Evolutionary conservation across 2,888 invertebrate genomes (phyloP).

Genomic region (Psylliodes chrysocephalus): DNA sequence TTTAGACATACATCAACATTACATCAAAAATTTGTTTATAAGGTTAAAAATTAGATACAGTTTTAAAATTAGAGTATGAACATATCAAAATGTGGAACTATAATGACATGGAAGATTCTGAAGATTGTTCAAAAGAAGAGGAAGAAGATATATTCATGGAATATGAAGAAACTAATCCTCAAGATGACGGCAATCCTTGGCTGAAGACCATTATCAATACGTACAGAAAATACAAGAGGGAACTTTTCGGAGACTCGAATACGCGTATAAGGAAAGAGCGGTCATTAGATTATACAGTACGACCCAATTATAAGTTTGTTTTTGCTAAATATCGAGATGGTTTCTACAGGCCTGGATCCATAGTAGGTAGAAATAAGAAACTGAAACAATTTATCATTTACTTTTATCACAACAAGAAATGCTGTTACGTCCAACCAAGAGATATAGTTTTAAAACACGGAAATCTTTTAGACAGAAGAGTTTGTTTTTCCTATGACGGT

Average conservation of each 20-base stretch:
- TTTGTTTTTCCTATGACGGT: conserved; percentile 42
- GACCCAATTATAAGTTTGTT: conserved; percentile 46
- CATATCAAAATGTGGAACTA: not conserved
- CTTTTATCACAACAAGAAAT: conserved; percentile 47
- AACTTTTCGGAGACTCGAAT: conserved; percentile 36
- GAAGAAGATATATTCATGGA: not conserved
- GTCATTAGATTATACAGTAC: conserved; percentile 41
- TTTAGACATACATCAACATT: too few species aligned
- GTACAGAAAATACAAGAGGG: conserved; percentile 43
- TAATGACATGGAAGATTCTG: not conserved
- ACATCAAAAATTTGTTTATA: too few species aligned
- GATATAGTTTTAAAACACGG: conserved; percentile 48
- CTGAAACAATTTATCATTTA: conserved; percentile 39
- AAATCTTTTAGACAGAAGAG: conserved; percentile 45
- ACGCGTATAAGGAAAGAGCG: conserved; percentile 28
- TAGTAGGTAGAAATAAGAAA: conserved; percentile 43
- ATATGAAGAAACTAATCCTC: not conserved
- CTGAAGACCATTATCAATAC: conserved; percentile 42
- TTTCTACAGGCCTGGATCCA: conserved; percentile 43
- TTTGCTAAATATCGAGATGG: conserved; percentile 45
- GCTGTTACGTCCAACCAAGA: conserved; percentile 40
- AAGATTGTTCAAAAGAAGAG: not conserved
- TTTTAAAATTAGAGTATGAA: not conserved
- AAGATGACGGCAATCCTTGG: conserved; percentile 33
- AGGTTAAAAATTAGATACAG: not conserved